These are phyloP conservation scores for Philotrypesis tridentata DNA, from an alignment of 1,140 invertebrate genomes.

Conservation along the genomic window DNA sequence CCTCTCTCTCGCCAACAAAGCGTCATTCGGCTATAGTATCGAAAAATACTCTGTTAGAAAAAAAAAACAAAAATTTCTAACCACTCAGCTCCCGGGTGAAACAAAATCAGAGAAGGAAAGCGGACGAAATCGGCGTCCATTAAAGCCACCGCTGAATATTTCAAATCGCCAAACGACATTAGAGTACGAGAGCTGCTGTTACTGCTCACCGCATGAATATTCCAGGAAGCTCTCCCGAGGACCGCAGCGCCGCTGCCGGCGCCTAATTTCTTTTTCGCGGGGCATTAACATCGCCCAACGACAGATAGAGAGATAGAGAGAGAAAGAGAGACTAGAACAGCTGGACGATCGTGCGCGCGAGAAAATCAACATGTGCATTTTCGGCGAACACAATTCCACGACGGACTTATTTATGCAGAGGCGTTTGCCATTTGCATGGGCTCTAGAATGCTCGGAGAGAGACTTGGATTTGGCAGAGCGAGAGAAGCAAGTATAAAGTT, in stretches of 20 bases:
- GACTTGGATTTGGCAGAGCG: neutral
- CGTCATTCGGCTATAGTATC: neutral
- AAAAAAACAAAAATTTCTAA: constrained; percentile 14
- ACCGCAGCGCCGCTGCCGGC: neutral
- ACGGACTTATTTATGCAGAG: neutral
- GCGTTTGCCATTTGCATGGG: neutral
- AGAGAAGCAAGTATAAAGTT: neutral
- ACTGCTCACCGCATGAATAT: constrained; percentile 44
- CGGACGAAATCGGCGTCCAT: constrained; percentile 53
- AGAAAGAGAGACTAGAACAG: no score
- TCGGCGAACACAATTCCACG: no score
- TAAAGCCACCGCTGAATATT: constrained; percentile 46
- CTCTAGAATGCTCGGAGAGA: neutral
- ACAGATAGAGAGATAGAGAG: neutral
- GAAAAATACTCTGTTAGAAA: neutral
- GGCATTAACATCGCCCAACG: constrained; percentile 26
- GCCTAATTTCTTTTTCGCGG: constrained; percentile 25
- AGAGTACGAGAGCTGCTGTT: neutral
- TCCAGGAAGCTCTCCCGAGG: constrained; percentile 3
- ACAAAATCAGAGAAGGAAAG: constrained; percentile 45
- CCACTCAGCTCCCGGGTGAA: neutral
- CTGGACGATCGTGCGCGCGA: neutral
- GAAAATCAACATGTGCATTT: neutral
- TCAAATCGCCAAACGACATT: constrained; percentile 44
- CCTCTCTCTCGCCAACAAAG: neutral